Evolutionary conservation across 2,797 vertebrate species (phyloP).

Genomic region (Diglossa cyanea): DNA sequence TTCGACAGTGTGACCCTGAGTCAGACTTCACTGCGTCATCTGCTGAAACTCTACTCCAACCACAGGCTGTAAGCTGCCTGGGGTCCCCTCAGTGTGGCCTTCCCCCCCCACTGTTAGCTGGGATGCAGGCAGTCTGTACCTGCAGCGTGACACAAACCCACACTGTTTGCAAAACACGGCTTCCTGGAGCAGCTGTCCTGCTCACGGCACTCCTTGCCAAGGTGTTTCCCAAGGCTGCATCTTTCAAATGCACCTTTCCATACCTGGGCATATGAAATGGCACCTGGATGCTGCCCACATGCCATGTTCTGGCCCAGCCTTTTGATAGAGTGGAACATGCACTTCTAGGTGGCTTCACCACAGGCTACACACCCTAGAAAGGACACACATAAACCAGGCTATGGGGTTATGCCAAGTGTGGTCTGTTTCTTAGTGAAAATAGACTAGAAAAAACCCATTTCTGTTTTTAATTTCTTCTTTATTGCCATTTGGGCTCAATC

Average conservation of each 20-base stretch:
- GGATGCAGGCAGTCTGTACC: not conserved
- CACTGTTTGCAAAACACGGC: accelerated
- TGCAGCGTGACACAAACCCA: not conserved
- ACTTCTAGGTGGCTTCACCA: not conserved
- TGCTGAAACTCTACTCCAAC: not conserved
- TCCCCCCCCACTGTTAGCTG: no score
- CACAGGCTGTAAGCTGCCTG: not conserved
- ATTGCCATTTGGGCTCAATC: not conserved
- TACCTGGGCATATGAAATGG: not conserved
- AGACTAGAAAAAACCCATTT: not conserved
- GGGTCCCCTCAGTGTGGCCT: not conserved
- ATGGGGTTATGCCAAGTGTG: accelerated
- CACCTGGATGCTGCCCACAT: not conserved
- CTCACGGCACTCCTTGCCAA: not conserved
- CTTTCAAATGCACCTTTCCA: accelerated
- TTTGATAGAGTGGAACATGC: not conserved
- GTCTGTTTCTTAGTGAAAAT: not conserved
- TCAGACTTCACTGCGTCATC: not conserved
- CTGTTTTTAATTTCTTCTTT: not conserved
- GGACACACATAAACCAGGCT: not conserved
- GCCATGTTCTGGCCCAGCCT: not conserved
- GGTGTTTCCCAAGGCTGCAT: not conserved
- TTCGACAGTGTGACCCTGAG: not conserved
- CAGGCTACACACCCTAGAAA: not conserved
- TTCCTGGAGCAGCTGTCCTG: not conserved